Percentiles rank a stretch among this genome's conserved stretches.
These are phyloP conservation scores for Leucozona laternaria DNA, from an alignment of 2,888 invertebrate genomes.

Conservation along the genomic window DNA sequence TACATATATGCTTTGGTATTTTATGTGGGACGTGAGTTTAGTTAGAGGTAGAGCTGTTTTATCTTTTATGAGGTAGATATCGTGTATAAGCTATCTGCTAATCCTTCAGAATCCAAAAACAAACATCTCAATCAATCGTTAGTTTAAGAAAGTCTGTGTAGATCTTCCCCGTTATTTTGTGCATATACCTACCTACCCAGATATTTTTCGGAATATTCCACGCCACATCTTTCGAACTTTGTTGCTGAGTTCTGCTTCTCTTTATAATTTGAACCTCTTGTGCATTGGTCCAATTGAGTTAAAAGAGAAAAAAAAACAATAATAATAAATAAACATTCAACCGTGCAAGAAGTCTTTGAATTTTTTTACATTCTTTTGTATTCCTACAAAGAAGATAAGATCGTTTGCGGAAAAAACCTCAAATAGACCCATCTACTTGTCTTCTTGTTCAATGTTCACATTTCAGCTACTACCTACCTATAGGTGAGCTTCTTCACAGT, in stretches of 20 bases:
- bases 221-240: background rate
- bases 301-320: background rate
- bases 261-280: slow-evolving; percentile 5
- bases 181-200: background rate
- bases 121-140: background rate
- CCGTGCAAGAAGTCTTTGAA: slow-evolving; percentile 16
- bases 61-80: background rate
- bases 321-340: slow-evolving; percentile 6
- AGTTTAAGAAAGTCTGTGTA: background rate
- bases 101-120: background rate
- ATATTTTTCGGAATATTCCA: background rate
- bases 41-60: too few species aligned
- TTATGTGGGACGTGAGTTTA: too few species aligned
- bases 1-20: too few species aligned
- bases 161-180: background rate
- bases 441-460: background rate
- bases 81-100: background rate
- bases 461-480: background rate
- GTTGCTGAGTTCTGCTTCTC: background rate
- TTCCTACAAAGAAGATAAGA: background rate
- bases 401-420: background rate
- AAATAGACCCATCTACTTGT: background rate
- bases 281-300: slow-evolving; percentile 23
- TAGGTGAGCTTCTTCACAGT: background rate
- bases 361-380: background rate